Conservation (phyloP, 2,113 vertebrate species). For the Pedetes capensis region DNA sequence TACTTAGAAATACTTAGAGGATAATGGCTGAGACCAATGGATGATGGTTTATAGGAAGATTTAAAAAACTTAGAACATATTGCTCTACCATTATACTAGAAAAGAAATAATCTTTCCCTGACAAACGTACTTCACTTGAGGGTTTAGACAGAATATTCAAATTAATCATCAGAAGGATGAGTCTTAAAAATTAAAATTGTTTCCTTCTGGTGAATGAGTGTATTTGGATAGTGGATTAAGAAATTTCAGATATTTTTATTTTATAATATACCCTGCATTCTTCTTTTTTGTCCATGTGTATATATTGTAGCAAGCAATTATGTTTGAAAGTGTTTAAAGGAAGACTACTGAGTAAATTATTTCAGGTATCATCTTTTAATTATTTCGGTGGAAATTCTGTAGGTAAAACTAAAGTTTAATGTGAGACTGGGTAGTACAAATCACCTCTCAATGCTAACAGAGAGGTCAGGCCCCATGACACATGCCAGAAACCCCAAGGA, state of each 20-base stretch:
- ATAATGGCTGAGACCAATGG: not conserved
- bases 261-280: not conserved
- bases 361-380: not conserved
- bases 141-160: not conserved
- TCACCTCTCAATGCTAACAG: not conserved
- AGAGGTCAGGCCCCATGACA: no score
- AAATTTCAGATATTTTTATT: not conserved
- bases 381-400: not conserved
- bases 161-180: slow-evolving; percentile 20
- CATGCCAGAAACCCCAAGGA: no score
- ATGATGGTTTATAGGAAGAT: not conserved
- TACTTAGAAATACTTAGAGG: not conserved
- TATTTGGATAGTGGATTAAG: not conserved
- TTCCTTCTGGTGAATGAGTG: not conserved
- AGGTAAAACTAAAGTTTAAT: not conserved
- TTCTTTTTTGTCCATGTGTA: not conserved
- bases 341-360: not conserved
- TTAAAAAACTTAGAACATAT: not conserved
- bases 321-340: not conserved
- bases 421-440: not conserved
- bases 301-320: not conserved
- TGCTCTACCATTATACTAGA: not conserved
- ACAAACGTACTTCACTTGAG: not conserved
- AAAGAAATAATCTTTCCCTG: not conserved
- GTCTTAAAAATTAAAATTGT: not conserved